Percentiles rank a stretch among this genome's conserved stretches.
Conservation (phyloP, 1,140 invertebrate genomes). For the Mya arenaria region DNA sequence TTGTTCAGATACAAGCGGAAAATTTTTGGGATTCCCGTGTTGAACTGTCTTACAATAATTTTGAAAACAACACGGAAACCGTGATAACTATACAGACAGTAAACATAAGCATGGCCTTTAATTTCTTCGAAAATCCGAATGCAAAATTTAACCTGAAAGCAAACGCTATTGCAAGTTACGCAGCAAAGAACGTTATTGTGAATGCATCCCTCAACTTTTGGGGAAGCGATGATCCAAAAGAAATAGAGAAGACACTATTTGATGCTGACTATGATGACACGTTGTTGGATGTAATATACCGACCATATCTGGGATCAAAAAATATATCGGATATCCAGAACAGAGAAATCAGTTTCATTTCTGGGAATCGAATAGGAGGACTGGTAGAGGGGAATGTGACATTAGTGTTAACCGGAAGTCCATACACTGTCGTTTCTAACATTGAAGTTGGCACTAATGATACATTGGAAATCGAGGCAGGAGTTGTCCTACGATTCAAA, state of each 20-base stretch:
- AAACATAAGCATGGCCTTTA: neutral
- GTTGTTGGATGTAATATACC: neutral
- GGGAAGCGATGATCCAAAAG: conserved; percentile 9
- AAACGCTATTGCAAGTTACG: neutral
- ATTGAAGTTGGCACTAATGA: neutral
- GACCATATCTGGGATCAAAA: conserved; percentile 23
- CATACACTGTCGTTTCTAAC: conserved; percentile 1
- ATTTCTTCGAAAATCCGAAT: conserved; percentile 24
- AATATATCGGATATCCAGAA: conserved; percentile 19
- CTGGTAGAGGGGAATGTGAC: neutral
- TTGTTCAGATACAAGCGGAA: neutral
- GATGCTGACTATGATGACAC: neutral
- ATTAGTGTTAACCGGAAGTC: neutral
- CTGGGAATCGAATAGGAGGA: conserved; percentile 3
- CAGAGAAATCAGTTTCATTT: neutral
- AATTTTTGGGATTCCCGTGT: neutral
- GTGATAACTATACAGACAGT: neutral
- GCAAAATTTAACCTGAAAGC: conserved; percentile 6
- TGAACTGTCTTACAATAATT: neutral
- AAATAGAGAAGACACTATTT: conserved; percentile 1
- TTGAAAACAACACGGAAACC: neutral
- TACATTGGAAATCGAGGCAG: neutral
- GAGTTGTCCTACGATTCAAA: neutral
- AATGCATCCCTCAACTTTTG: conserved; percentile 40
- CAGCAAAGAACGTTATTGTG: neutral